These are phyloP conservation scores for Archegozetes longisetosus DNA, from an alignment of 1,140 invertebrate genomes.

Conservation along the genomic window DNA sequence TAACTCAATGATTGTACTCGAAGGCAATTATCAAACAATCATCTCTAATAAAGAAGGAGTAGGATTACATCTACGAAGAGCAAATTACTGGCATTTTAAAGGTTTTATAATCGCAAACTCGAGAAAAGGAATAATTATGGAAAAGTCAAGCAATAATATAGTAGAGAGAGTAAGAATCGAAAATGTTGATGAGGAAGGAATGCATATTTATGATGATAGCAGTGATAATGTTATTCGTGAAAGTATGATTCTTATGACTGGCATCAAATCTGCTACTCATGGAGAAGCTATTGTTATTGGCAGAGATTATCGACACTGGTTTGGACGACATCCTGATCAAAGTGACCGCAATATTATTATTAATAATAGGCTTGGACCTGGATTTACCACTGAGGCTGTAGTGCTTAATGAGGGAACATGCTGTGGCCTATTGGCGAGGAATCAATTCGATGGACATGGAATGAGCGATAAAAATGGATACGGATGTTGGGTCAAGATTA, in stretches of 20 bases:
- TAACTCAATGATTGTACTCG: not conserved
- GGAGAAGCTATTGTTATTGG: not conserved
- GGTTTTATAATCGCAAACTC: slow-evolving; percentile 5
- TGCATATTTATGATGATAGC: not conserved
- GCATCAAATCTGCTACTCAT: not conserved
- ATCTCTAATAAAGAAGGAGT: not conserved
- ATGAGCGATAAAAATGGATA: not conserved
- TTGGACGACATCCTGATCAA: not conserved
- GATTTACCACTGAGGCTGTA: not conserved
- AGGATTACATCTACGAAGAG: not conserved
- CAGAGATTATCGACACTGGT: not conserved
- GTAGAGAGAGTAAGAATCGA: not conserved
- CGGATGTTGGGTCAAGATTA: not conserved
- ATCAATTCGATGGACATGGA: slow-evolving; percentile 2
- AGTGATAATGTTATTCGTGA: not conserved
- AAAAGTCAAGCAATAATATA: not conserved
- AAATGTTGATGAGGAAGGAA: not conserved
- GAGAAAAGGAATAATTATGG: slow-evolving; percentile 1
- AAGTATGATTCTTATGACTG: not conserved
- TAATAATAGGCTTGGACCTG: not conserved
- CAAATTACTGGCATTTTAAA: not conserved
- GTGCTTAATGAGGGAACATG: slow-evolving; percentile 5
- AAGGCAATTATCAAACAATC: not conserved
- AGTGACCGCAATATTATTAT: slow-evolving; percentile 1
- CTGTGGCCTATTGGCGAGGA: not conserved